A percentile compares a stretch with the other conserved stretches of the same genome.
phyloP scores from a whole-genome alignment of 2,888 invertebrate genomes.

The Drosophila cognata region DNA sequence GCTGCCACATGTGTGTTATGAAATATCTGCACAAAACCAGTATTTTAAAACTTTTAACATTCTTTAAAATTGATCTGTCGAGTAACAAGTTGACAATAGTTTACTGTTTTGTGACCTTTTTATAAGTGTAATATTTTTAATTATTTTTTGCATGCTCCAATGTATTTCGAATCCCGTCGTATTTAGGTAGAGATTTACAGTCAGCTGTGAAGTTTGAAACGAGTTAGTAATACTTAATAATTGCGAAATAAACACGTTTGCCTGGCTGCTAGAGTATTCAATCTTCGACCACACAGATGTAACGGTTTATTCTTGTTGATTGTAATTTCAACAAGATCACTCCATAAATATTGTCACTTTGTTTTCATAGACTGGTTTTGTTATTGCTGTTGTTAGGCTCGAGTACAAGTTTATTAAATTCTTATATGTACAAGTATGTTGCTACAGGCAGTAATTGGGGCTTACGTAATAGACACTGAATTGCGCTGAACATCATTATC shows the following conservation, averaged over 20 bases:
- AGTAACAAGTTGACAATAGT: background rate
- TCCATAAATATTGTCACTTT: constrained; percentile 52
- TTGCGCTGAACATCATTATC: constrained; percentile 46
- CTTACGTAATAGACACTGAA: constrained; percentile 72
- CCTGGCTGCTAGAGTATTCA: constrained; percentile 15
- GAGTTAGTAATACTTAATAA: background rate
- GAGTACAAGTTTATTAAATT: constrained; percentile 41
- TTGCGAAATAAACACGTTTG: background rate
- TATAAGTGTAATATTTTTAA: background rate
- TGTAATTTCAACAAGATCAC: constrained; percentile 35
- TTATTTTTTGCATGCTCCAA: background rate
- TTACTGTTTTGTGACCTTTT: background rate
- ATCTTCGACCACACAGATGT: background rate
- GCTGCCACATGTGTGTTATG: background rate
- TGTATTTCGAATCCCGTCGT: background rate
- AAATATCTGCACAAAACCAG: background rate
- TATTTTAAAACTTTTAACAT: background rate
- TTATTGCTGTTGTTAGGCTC: constrained; percentile 12
- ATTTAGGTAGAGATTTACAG: background rate
- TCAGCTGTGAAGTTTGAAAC: background rate
- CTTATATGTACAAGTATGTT: constrained; percentile 10
- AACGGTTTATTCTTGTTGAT: constrained; percentile 16
- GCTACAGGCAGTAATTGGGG: constrained; percentile 52
- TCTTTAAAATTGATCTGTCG: background rate
- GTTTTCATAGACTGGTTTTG: constrained; percentile 32